phyloP scores from a whole-genome alignment of 1,140 invertebrate genomes.

The Cheumatopsyche charites region DNA sequence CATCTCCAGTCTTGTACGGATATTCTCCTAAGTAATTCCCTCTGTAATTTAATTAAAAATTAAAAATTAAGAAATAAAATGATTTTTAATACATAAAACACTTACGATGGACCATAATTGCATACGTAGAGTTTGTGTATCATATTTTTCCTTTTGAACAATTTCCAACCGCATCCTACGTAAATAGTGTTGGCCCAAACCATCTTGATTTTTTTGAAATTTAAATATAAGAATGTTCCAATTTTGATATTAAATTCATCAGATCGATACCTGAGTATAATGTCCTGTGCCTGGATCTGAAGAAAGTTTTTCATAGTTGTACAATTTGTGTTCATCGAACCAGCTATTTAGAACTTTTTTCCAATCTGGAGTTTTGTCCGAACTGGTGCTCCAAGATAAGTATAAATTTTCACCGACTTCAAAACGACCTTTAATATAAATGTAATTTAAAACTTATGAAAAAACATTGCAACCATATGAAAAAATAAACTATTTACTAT shows the following conservation, averaged over 20 bases:
- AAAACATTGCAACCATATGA: not conserved
- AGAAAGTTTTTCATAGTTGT: conserved; percentile 20
- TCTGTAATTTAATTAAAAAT: conserved; percentile 1
- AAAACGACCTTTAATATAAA: conserved; percentile 33
- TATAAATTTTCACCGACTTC: conserved; percentile 42
- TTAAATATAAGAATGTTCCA: no score
- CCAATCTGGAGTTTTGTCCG: conserved; percentile 26
- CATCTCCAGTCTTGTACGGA: conserved; percentile 20
- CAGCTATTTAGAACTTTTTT: conserved; percentile 28
- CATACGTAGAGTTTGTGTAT: conserved; percentile 40
- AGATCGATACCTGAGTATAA: conserved; percentile 41
- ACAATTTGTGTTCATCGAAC: conserved; percentile 39
- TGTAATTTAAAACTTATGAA: not conserved
- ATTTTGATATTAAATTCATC: not conserved
- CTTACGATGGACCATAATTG: conserved; percentile 45
- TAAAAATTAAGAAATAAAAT: not conserved
- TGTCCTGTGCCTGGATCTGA: conserved; percentile 41
- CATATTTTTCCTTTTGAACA: conserved; percentile 9
- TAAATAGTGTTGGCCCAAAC: conserved; percentile 41
- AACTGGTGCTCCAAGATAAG: conserved; percentile 24
- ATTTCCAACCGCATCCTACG: conserved; percentile 38
- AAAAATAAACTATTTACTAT: conserved; percentile 36
- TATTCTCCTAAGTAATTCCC: conserved; percentile 16
- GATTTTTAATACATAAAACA: not conserved
- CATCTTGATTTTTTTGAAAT: not conserved